Percentiles rank a stretch among this genome's conserved stretches.
These are phyloP conservation scores for Hybos culiciformis DNA, from an alignment of 2,888 invertebrate genomes.

Conservation along the genomic window DNA sequence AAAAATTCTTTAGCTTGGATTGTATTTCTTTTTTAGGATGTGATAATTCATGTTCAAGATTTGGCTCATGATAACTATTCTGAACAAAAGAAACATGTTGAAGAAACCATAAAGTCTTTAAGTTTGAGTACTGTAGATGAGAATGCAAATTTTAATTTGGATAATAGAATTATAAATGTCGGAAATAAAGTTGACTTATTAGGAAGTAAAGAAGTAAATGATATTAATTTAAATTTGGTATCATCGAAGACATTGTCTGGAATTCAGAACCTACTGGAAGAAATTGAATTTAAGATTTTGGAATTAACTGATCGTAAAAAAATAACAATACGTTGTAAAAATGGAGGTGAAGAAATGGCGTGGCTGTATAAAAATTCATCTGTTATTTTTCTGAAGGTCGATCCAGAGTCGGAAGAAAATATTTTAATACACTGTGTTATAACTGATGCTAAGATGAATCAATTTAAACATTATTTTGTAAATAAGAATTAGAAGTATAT, in stretches of 20 bases:
- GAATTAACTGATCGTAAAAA: slow-evolving; percentile 38
- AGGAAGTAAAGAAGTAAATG: slow-evolving; percentile 6
- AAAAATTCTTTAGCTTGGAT: slow-evolving; percentile 16
- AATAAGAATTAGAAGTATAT: slow-evolving; percentile 5
- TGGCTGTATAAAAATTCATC: slow-evolving; percentile 55
- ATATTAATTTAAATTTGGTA: slow-evolving; percentile 30
- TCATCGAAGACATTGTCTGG: slow-evolving; percentile 38
- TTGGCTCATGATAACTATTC: slow-evolving; percentile 55
- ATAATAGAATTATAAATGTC: slow-evolving; percentile 46
- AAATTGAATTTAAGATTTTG: slow-evolving; percentile 36
- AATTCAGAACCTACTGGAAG: slow-evolving; percentile 22
- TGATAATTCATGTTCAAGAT: slow-evolving; percentile 67
- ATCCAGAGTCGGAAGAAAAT: slow-evolving; percentile 39
- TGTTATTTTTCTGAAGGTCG: slow-evolving; percentile 39
- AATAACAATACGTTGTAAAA: slow-evolving; percentile 42
- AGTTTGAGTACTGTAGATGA: slow-evolving; percentile 25
- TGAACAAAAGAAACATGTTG: slow-evolving; percentile 56
- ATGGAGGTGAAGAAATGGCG: slow-evolving; percentile 42
- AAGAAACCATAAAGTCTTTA: slow-evolving; percentile 46
- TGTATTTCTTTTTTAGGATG: no score
- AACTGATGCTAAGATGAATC: slow-evolving; percentile 39
- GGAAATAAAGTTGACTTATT: slow-evolving; percentile 61
- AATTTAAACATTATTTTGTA: slow-evolving; percentile 38
- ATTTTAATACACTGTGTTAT: slow-evolving; percentile 45
- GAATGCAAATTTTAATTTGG: slow-evolving; percentile 6